Conservation (phyloP, 1,140 invertebrate genomes). For the Triops cancriformis region DNA sequence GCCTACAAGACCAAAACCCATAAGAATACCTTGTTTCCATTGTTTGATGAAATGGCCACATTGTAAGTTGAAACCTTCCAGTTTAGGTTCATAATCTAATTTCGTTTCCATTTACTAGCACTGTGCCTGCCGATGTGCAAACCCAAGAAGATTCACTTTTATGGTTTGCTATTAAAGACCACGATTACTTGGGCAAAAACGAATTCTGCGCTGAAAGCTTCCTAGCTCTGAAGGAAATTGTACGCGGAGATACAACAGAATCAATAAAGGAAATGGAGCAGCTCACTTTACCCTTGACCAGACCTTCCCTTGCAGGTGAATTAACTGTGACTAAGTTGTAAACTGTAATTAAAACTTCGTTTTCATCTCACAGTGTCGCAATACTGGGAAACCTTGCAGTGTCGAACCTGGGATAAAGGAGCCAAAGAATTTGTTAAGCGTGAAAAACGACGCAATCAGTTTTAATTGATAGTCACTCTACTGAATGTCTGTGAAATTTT, state of each 20-base stretch:
- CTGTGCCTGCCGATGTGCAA: slow-evolving; percentile 63
- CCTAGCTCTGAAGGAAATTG: slow-evolving; percentile 63
- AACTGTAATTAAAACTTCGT: slow-evolving; percentile 25
- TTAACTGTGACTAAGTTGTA: slow-evolving; percentile 18
- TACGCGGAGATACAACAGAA: slow-evolving; percentile 47
- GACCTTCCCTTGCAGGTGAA: slow-evolving; percentile 62
- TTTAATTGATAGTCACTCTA: neutral
- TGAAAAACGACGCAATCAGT: slow-evolving; percentile 42
- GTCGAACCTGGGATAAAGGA: slow-evolving; percentile 76
- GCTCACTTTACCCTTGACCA: slow-evolving; percentile 66
- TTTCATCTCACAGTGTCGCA: slow-evolving; percentile 57
- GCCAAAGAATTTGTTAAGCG: slow-evolving; percentile 85
- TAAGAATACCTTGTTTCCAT: slow-evolving; percentile 83
- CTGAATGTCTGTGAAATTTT: too few relatives aligned
- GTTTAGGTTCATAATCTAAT: slow-evolving; percentile 22
- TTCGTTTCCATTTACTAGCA: slow-evolving; percentile 47
- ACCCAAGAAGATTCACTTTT: slow-evolving; percentile 61
- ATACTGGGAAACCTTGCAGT: slow-evolving; percentile 66
- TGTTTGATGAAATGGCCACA: slow-evolving; percentile 87
- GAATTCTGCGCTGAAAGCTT: slow-evolving; percentile 91
- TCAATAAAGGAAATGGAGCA: slow-evolving; percentile 56
- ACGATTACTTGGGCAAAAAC: slow-evolving; percentile 83
- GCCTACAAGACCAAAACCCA: slow-evolving; percentile 79
- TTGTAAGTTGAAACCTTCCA: slow-evolving; percentile 59
- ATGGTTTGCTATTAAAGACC: slow-evolving; percentile 86